phyloP scores from a whole-genome alignment of 2,888 invertebrate species.

The Hypolimnas misippus region DNA sequence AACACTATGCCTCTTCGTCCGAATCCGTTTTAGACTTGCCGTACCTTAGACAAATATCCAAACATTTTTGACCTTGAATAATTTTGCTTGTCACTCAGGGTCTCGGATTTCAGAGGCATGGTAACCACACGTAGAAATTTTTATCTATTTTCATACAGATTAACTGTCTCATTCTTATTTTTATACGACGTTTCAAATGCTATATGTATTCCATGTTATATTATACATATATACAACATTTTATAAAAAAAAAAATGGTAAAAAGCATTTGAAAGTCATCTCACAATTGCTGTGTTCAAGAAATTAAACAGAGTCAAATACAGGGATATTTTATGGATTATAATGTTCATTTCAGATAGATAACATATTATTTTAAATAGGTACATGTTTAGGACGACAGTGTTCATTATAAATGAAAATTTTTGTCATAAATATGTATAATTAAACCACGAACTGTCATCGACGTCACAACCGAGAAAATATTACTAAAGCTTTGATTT shows the following conservation, averaged over 20 bases:
- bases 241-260: constrained; percentile 26
- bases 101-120: constrained; percentile 55
- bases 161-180: constrained; percentile 62
- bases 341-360: constrained; percentile 63
- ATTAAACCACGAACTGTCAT: constrained; percentile 46
- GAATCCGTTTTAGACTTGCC: not conserved
- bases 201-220: constrained; percentile 44
- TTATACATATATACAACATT: constrained; percentile 39
- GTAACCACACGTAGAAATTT: constrained; percentile 63
- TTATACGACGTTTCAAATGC: constrained; percentile 61
- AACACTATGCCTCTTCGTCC: constrained; percentile 61
- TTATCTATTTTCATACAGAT: constrained; percentile 79
- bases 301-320: constrained; percentile 81
- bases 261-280: constrained; percentile 63
- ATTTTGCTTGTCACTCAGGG: not conserved
- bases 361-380: constrained; percentile 54
- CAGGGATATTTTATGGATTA: constrained; percentile 81
- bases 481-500: constrained; percentile 79
- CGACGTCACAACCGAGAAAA: constrained; percentile 56
- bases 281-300: constrained; percentile 74
- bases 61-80: constrained; percentile 6
- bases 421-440: constrained; percentile 38
- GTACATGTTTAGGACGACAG: constrained; percentile 37
- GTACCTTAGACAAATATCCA: not conserved
- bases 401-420: constrained; percentile 40